These are phyloP conservation scores for Leucoraja ocellata DNA, from an alignment of 2,797 vertebrate genomes.

Conservation along the genomic window DNA sequence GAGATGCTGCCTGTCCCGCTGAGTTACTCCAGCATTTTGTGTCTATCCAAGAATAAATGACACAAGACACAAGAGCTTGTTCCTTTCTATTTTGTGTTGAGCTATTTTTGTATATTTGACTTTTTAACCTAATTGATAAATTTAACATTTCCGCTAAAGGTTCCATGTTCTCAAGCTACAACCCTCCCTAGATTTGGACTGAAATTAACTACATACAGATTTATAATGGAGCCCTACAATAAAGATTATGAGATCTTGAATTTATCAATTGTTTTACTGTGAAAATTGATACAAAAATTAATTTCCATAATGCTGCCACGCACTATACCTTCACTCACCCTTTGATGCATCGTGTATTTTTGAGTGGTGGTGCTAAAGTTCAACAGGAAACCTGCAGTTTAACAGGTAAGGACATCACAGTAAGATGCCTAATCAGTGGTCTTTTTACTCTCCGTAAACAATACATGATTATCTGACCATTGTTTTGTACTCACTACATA, in stretches of 20 bases:
- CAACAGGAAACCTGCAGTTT: not conserved
- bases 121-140: too few species aligned
- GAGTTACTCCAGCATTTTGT: too few species aligned
- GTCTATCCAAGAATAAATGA: not conserved
- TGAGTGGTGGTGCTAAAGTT: not conserved
- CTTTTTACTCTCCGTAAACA: not conserved
- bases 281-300: not conserved
- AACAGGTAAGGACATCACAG: not conserved
- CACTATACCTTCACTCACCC: not conserved
- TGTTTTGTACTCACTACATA: not conserved
- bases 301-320: not conserved
- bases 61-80: not conserved
- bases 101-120: too few species aligned
- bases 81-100: too few species aligned
- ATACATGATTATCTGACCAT: not conserved
- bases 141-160: not conserved
- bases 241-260: not conserved
- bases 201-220: not conserved
- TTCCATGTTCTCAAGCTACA: not conserved
- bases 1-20: too few species aligned
- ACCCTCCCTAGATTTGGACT: not conserved
- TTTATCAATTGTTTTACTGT: not conserved
- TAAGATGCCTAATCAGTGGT: not conserved
- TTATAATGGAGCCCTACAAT: not conserved
- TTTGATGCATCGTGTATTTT: not conserved